These are phyloP conservation scores for Timandra comae DNA, from an alignment of 2,888 invertebrate species.

Conservation along the genomic window DNA sequence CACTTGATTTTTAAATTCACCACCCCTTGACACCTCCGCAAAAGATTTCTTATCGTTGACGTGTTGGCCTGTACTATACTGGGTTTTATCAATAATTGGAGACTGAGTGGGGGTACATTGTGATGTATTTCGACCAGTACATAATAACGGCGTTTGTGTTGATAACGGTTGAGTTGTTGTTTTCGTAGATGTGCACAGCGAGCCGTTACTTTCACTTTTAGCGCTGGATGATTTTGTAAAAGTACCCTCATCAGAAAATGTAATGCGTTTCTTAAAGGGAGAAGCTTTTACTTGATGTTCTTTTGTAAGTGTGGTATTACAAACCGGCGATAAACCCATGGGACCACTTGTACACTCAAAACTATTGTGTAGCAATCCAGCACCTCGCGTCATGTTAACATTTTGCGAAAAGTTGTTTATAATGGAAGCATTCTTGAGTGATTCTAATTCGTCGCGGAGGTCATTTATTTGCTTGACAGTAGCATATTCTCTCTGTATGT, in stretches of 20 bases:
- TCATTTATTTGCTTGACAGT: background rate
- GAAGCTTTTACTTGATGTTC: too few relatives aligned
- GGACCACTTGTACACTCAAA: background rate
- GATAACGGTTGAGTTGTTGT: background rate
- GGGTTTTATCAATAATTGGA: too few relatives aligned
- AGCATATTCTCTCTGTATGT: background rate
- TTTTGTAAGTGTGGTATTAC: too few relatives aligned
- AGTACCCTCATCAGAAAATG: background rate
- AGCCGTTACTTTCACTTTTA: background rate
- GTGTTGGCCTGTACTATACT: background rate
- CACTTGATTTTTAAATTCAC: background rate
- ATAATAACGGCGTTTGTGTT: too few relatives aligned
- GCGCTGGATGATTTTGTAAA: too few relatives aligned
- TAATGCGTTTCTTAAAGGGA: background rate
- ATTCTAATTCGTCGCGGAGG: background rate
- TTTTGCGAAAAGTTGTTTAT: background rate
- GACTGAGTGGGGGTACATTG: too few relatives aligned
- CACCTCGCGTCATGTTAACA: background rate
- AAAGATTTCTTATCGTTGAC: too few relatives aligned
- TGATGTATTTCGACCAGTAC: too few relatives aligned
- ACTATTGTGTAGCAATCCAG: background rate
- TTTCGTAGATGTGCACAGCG: background rate
- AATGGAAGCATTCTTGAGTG: background rate
- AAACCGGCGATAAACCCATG: background rate
- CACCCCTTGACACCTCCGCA: background rate